phyloP scores from a whole-genome alignment of 2,797 vertebrate species.

The Alcedo atthis region DNA sequence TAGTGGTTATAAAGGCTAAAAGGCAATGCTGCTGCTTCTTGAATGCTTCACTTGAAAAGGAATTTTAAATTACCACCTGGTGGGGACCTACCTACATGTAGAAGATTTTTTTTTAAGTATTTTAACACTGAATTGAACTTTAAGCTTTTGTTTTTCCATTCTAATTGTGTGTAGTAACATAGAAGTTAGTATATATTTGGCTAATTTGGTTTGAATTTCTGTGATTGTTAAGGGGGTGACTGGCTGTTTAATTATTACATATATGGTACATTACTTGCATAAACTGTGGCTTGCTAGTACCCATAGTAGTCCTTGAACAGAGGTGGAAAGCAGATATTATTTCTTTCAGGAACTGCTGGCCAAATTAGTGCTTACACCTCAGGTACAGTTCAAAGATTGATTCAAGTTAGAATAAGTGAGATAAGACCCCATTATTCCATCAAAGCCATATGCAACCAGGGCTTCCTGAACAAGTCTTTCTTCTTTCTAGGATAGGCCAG shows the following conservation, averaged over 20 bases:
- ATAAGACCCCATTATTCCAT: neutral
- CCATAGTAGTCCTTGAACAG: neutral
- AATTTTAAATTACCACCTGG: conserved; percentile 2
- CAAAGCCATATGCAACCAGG: neutral
- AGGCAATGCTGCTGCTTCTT: neutral
- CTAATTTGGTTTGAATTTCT: neutral
- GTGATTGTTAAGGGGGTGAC: neutral
- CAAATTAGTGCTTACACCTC: neutral
- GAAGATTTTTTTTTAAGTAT: neutral
- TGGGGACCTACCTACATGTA: neutral
- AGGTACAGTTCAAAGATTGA: neutral
- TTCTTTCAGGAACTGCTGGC: neutral
- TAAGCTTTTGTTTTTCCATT: neutral
- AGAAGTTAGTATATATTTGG: neutral
- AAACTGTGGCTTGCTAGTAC: neutral
- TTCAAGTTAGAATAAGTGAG: neutral
- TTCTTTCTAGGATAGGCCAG: neutral
- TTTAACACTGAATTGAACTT: neutral
- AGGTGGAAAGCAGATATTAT: neutral
- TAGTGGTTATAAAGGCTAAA: neutral
- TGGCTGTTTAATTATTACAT: neutral
- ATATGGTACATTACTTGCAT: neutral
- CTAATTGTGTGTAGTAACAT: neutral
- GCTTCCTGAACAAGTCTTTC: neutral
- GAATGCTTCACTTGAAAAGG: neutral